Evolutionary conservation across 2,888 invertebrate species (phyloP).

Genomic region (Lasioglossum figueresi): DNA sequence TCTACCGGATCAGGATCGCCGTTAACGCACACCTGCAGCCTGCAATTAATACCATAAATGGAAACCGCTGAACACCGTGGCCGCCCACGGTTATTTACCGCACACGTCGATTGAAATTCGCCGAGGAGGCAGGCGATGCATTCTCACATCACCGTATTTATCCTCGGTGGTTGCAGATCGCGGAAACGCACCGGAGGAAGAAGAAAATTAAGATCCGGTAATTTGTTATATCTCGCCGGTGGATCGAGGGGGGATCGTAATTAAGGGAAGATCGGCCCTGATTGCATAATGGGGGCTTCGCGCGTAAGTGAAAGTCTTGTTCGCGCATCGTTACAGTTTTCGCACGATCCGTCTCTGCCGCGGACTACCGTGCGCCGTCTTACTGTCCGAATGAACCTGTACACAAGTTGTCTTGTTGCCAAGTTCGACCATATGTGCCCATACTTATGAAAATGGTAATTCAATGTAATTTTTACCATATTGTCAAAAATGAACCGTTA

Average conservation of each 20-base stretch:
- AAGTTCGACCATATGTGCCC: too few species aligned
- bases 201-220: constrained; percentile 57
- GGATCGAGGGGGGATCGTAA: constrained; percentile 45
- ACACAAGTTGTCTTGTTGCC: background rate
- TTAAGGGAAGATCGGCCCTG: constrained; percentile 52
- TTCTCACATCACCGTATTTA: constrained; percentile 22
- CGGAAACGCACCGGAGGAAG: constrained; percentile 51
- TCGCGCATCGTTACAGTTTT: constrained; percentile 53
- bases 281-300: constrained; percentile 47
- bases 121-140: background rate
- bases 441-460: too few species aligned
- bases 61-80: background rate
- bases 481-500: too few species aligned
- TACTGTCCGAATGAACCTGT: background rate
- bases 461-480: too few species aligned
- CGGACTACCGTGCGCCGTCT: background rate
- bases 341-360: constrained; percentile 51
- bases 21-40: background rate
- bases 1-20: background rate
- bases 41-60: constrained; percentile 3
- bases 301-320: constrained; percentile 50
- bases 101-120: constrained; percentile 17
- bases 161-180: constrained; percentile 8
- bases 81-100: background rate
- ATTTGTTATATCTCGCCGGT: constrained; percentile 48